Conservation (phyloP, 2,888 invertebrate genomes). For the Punctoribates punctum region DNA sequence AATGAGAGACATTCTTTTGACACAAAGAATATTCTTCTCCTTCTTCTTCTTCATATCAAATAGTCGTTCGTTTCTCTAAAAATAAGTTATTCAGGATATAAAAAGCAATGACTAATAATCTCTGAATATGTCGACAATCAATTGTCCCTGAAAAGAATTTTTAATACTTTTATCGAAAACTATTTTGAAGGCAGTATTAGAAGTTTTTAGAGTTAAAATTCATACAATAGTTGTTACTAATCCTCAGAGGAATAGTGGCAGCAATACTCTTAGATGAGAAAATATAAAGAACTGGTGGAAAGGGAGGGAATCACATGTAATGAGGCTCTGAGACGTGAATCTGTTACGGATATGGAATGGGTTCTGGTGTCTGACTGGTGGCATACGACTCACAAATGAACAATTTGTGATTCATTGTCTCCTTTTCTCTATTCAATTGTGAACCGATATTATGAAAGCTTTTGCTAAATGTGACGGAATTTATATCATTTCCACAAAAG, state of each 20-base stretch:
- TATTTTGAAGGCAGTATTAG: not conserved
- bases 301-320: not conserved
- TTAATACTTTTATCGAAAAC: not conserved
- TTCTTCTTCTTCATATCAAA: not conserved
- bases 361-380: not conserved
- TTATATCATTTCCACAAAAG: not conserved
- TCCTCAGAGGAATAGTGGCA: slow-evolving; percentile 13
- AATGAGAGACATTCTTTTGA: not conserved
- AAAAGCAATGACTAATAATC: slow-evolving; percentile 21
- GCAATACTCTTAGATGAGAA: not conserved
- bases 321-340: not conserved
- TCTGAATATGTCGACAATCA: not conserved
- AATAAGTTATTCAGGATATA: not conserved
- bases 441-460: too few species aligned
- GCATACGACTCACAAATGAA: slow-evolving; percentile 14
- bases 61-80: not conserved
- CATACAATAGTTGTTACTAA: slow-evolving; percentile 29
- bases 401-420: slow-evolving; percentile 33
- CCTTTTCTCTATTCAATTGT: not conserved
- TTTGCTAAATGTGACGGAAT: not conserved
- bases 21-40: not conserved
- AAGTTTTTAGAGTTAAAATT: slow-evolving; percentile 10
- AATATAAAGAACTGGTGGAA: not conserved
- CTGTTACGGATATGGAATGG: slow-evolving; percentile 16
- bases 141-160: not conserved